Evolutionary conservation across 2,113 vertebrate species (phyloP).

Genomic region (Carassius carassius): DNA sequence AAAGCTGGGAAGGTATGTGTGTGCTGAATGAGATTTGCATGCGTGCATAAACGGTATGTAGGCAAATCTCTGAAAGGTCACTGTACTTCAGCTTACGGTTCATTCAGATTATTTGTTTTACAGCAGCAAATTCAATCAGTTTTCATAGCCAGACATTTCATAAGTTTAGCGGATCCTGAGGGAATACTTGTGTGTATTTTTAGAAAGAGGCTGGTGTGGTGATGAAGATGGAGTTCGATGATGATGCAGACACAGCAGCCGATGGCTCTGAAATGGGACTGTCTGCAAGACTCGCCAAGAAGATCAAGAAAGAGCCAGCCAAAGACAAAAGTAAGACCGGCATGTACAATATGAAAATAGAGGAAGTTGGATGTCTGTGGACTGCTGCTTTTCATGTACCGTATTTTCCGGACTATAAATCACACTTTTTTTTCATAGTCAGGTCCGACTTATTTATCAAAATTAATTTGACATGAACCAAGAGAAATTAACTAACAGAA

Average conservation of each 20-base stretch:
- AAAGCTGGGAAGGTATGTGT: slow-evolving; percentile 84
- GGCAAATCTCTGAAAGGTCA: not conserved
- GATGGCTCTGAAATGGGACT: slow-evolving; percentile 60
- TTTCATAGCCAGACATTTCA: not conserved
- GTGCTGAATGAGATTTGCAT: not conserved
- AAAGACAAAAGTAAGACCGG: slow-evolving; percentile 66
- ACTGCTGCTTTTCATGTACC: not conserved
- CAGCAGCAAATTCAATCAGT: not conserved
- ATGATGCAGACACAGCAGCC: slow-evolving; percentile 66
- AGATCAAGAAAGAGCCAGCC: slow-evolving; percentile 72
- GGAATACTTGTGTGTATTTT: slow-evolving; percentile 17
- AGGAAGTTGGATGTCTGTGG: not conserved
- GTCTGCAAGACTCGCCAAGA: slow-evolving; percentile 76
- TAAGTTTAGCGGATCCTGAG: not conserved
- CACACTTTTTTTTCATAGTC: too few species aligned
- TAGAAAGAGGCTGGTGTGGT: slow-evolving; percentile 69
- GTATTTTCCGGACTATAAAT: too few species aligned
- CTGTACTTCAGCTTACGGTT: not conserved
- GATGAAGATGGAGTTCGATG: slow-evolving; percentile 79
- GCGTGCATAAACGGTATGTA: not conserved
- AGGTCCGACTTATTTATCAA: too few species aligned
- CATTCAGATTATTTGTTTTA: not conserved
- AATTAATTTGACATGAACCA: too few species aligned
- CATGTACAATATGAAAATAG: not conserved
- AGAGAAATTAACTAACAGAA: too few species aligned